Evolutionary conservation across 2,113 vertebrate genomes (phyloP), one percentile per base, ranked within the genome.

Genomic region (Equus przewalskii): DNA sequence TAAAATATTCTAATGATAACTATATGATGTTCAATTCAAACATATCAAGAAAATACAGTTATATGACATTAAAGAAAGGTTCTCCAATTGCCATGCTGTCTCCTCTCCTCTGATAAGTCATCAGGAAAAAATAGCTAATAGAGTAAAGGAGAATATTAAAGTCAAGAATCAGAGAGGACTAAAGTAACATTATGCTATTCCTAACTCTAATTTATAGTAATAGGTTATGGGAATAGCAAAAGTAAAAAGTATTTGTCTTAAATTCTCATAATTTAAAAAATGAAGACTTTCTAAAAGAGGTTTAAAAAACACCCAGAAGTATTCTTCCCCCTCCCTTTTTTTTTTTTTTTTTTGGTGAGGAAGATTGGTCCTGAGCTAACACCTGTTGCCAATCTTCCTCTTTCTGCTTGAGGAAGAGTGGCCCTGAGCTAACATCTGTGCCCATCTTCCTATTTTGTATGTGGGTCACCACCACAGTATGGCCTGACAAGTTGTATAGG

Each of bases 181-280:
- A 92, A 67, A 97, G 24, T 84, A 95, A 86, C 36, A 67, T 51
- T 67, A 92, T 24, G 30, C 54, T 79, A 81, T 51, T 18, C 94
- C 22, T n/a, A 89, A 84, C 21, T 76, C 58, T 49, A 93, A 69
- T 79, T 85, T 95, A 51, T 64, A 54, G 51, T 54, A 80, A 89
- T 10, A 93, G 33, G 65, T 83, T 90, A 73, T 49, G 26, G 3
- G 28, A 90, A 89, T 24, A 64, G 80, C 44, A 75, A 56, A 88
- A 84, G 58, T 84, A 64, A 72, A 83, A 73, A 85, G 36, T 46
- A 83, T 69, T 79, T 76, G 72, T 46, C 19, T 79, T 72, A 58
- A 79, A 65, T 97, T 62, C 18, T 78, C 28, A 64, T 83, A 62
- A 78, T 54, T 91, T 60, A 92, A 88, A 51, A 73, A 76, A 7